Percentiles rank a stretch among this genome's conserved stretches.
phyloP scores from a whole-genome alignment of 2,888 invertebrate species.

The Neoascia interrupta region DNA sequence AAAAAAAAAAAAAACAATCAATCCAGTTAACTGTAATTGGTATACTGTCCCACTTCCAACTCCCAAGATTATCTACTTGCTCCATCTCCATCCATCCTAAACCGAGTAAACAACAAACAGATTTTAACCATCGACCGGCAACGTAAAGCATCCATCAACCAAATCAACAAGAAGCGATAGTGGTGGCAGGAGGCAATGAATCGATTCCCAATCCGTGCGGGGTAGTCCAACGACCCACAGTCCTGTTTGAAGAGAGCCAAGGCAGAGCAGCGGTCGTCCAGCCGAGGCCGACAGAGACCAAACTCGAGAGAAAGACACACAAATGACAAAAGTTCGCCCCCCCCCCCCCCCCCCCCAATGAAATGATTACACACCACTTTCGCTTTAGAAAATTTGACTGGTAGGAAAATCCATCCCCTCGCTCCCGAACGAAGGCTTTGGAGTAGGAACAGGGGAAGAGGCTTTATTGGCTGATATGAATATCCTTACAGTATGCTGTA shows the following conservation, averaged over 20 bases:
- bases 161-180: slow-evolving; percentile 61
- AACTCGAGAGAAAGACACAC: slow-evolving; percentile 39
- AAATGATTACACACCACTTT: slow-evolving; percentile 68
- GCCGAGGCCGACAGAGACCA: neutral
- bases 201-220: slow-evolving; percentile 25
- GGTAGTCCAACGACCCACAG: neutral
- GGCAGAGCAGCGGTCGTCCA: neutral
- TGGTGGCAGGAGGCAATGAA: slow-evolving; percentile 36
- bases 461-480: slow-evolving; percentile 21
- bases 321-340: slow-evolving; percentile 64
- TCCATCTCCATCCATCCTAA: slow-evolving; percentile 2
- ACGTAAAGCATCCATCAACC: slow-evolving; percentile 63
- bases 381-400: slow-evolving; percentile 61
- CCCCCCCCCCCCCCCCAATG: no score
- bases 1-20: slow-evolving; percentile 25
- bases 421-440: neutral
- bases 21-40: slow-evolving; percentile 44
- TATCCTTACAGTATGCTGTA: slow-evolving; percentile 43
- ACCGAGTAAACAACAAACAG: slow-evolving; percentile 63
- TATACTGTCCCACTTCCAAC: neutral
- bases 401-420: slow-evolving; percentile 15
- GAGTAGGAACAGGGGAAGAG: neutral
- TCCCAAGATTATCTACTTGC: no score
- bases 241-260: slow-evolving; percentile 16
- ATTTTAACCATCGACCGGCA: slow-evolving; percentile 54